Conservation (phyloP, 1,140 invertebrate species). For the Drosophila littoralis region DNA sequence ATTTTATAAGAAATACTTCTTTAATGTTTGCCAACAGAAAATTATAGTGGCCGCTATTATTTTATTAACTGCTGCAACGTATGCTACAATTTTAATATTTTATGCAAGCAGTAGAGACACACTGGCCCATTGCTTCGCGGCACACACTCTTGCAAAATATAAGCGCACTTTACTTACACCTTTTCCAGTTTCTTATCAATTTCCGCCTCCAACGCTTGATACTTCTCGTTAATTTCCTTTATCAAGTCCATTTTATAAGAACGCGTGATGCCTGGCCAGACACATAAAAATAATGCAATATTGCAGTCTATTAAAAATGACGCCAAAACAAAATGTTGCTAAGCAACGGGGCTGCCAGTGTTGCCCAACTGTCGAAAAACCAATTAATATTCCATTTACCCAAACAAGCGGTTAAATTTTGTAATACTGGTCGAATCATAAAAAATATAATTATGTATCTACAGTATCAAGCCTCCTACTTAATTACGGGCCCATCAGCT, state of each 20-base stretch:
- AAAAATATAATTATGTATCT: constrained; percentile 25
- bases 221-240: constrained; percentile 81
- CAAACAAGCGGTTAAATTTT: constrained; percentile 5
- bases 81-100: constrained; percentile 1
- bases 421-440: constrained; percentile 35
- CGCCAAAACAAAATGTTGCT: constrained; percentile 46
- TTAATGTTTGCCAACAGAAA: neutral
- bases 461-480: constrained; percentile 61
- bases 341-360: constrained; percentile 44
- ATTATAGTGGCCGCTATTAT: neutral
- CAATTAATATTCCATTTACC: neutral
- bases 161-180: constrained; percentile 59
- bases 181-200: constrained; percentile 77
- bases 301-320: constrained; percentile 22
- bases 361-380: constrained; percentile 4
- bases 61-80: neutral
- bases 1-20: too few species aligned
- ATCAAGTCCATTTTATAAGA: constrained; percentile 71
- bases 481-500: constrained; percentile 22
- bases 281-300: constrained; percentile 16
- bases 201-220: constrained; percentile 73
- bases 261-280: neutral
- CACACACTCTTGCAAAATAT: neutral
- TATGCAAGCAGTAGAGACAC: neutral
- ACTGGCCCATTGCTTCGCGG: neutral